Evolutionary conservation across 2,888 invertebrate species (phyloP), one percentile per base, ranked within the genome.

Genomic region (Mimas tiliae): DNA sequence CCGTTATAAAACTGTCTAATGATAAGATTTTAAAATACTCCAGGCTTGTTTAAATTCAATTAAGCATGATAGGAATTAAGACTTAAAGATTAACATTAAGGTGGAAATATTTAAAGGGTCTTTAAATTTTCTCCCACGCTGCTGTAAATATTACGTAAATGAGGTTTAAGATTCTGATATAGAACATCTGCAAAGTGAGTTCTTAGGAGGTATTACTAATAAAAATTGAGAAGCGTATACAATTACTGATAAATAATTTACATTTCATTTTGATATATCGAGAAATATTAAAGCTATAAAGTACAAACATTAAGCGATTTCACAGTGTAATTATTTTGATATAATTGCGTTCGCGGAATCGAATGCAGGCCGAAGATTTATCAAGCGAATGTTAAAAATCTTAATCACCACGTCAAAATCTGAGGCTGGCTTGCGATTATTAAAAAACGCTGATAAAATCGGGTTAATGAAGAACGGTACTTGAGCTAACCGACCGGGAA

Each of bases 401-500:
- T 88, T 86, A 87, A 91, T 90, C 87, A 80, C 73, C 75, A 76
- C 83, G 85, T 88, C 89, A 86, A 87, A 89, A 83, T 85, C 84
- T 82, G 84, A 81, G 77, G 75, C 77, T 21, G 83, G 82, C 86
- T 83, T 83, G 83, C 88, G 87, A 89, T 93, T 91, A 90, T 91
- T 86, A 92, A 89, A 90, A 91, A 92, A 85, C 83, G 80, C 74
- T 79, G 93, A 93, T 91, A 93, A 91, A 90, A 93, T 93, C 93
- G 83, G 88, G 85, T 88, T 91, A 93, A 93, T 91, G 90, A 91
- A 91, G 90, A 89, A 90, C 90, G 88, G 90, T 86, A 85, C 83
- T 62, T 11, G 53, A 63, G 33, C n/a, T 45, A 45, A 52, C 52
- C 52, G 65, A 16, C 19, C 63, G 16, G 14, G 53, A 42, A 42